Evolutionary conservation across 2,797 vertebrate species (phyloP).

Genomic region (Gymnothorax javanicus): DNA sequence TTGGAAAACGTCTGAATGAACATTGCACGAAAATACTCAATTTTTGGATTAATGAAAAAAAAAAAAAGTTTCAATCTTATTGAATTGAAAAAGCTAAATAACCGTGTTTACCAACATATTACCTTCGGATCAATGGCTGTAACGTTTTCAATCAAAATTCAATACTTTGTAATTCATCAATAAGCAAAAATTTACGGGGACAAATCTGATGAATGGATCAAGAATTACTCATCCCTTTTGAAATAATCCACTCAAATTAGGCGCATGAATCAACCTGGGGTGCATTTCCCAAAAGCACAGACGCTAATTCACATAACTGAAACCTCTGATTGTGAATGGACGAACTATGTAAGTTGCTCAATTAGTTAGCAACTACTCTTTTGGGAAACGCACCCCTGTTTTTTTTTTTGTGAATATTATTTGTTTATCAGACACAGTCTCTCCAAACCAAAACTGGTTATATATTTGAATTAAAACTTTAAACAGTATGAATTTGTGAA

Average conservation of each 20-base stretch:
- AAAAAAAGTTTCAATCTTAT: too few species aligned
- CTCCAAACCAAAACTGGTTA: background rate
- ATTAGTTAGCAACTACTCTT: too few species aligned
- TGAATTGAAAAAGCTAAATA: background rate
- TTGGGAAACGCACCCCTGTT: too few species aligned
- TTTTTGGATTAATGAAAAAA: too few species aligned
- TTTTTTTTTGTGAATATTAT: background rate
- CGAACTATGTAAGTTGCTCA: too few species aligned
- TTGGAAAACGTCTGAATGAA: background rate
- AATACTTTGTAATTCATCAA: conserved; percentile 24
- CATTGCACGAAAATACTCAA: background rate
- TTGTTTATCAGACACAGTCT: conserved; percentile 7
- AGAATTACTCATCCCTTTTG: background rate
- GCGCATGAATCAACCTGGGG: background rate
- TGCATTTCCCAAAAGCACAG: too few species aligned
- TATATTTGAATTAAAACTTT: background rate
- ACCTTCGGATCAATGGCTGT: background rate
- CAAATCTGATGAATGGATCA: background rate
- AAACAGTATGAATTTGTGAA: background rate
- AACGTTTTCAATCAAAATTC: background rate
- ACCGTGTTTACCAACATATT: background rate
- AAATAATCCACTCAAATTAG: background rate
- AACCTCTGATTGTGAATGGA: too few species aligned
- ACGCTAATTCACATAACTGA: too few species aligned
- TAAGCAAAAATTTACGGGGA: background rate